Base-by-base conservation (phyloP, 2,797 vertebrate genomes). In the Menidia menidia region DNA sequence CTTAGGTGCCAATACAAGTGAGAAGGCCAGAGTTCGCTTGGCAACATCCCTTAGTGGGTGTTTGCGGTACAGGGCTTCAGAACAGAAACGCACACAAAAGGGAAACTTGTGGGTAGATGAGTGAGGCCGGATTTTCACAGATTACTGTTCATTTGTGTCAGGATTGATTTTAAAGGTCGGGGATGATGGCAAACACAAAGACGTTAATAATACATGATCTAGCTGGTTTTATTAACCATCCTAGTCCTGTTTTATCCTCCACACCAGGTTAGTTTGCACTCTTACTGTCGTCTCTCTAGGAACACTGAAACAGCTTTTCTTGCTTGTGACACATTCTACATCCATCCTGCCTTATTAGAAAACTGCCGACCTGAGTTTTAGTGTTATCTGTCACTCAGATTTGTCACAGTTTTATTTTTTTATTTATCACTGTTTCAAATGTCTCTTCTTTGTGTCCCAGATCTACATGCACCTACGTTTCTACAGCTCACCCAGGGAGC, bases 401-500 rank as follows among this genome's bases (percentile, higher is more conserved):
- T 51, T 11, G n/a, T 51, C 25, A 39, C 35, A 39, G 35, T 53
- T 47, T 7, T 7, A 42, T 47, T 19, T 30, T 1, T 51, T n/a
- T 10, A 39, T 39, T 6, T 35, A 5, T 59, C 19, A 51, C 5
- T 30, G 16, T 19, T 50, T n/a, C 54, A 60, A 42, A 43, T 25
- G 19, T 59, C 39, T 60, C 35, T 32, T 42, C 25, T 63, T 14
- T 82, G 32, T 45, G 12, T 68, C 39, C 3, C 92, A 99, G 98
- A 99, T 99, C 93, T 99, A 99, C 91, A 97, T 98, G 97, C 98
- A 99, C 60, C 95, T 99, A 30, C 96, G 97, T 51, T 98, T 95
- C 91, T 98, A 99, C 66, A 98, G 95, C 89, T 94, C 96, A 15
- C 97, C 98, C 0, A 95, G 96, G 0, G 98, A 99, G 85, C 98